Evolutionary conservation across 1,140 invertebrate genomes (phyloP).

Genomic region (Palaemon carinicauda): DNA sequence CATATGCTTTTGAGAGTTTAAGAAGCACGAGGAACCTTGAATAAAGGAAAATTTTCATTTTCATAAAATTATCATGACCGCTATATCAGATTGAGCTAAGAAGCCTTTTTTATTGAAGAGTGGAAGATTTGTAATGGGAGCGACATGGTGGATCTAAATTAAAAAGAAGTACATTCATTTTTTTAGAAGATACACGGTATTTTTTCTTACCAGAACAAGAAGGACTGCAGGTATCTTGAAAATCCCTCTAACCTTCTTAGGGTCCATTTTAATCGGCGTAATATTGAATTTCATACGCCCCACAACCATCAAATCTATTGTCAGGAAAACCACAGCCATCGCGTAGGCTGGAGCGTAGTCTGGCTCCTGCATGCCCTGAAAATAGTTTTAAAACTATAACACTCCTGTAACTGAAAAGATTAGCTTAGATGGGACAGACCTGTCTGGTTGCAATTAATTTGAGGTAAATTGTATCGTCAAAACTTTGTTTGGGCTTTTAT

Average conservation of each 20-base stretch:
- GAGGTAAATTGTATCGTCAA: too few species aligned
- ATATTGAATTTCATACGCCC: background rate
- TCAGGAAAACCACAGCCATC: slow-evolving; percentile 21
- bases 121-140: too few species aligned
- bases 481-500: too few species aligned
- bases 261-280: background rate
- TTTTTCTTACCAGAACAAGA: slow-evolving; percentile 25
- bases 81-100: too few species aligned
- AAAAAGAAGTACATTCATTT: too few species aligned
- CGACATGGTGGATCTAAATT: too few species aligned
- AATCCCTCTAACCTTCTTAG: background rate
- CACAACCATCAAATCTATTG: slow-evolving; percentile 15
- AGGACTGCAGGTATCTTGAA: slow-evolving; percentile 3
- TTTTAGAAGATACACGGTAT: background rate
- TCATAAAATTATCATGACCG: too few species aligned
- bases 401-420: background rate
- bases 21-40: too few species aligned
- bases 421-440: background rate
- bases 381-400: background rate
- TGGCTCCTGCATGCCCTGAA: background rate
- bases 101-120: too few species aligned
- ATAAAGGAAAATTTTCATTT: too few species aligned
- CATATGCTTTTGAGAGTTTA: too few species aligned
- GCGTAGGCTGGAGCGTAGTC: slow-evolving; percentile 39
- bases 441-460: background rate